A percentile compares a stretch with the other conserved stretches of the same genome.
Conservation (phyloP, 2,797 vertebrate species). For the Peromyscus aztecus region DNA sequence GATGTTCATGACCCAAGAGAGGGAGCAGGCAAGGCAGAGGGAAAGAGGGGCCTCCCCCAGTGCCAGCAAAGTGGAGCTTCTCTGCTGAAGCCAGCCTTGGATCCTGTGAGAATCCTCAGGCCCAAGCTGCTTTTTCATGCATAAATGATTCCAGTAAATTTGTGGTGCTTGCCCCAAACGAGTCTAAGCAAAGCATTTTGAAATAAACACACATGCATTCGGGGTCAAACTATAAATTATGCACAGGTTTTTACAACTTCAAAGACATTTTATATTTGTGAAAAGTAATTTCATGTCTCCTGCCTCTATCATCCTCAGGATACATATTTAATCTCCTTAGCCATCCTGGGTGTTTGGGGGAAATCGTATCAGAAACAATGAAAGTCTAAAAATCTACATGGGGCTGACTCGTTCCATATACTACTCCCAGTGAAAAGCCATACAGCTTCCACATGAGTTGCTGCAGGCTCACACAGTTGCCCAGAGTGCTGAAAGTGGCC, state of each 20-base stretch:
- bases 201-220: neutral
- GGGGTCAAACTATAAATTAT: conserved; percentile 13
- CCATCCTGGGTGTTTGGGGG: neutral
- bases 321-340: conserved; percentile 45
- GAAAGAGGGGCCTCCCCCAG: neutral
- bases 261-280: neutral
- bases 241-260: conserved; percentile 19
- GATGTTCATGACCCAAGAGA: neutral
- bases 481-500: no score
- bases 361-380: conserved; percentile 15
- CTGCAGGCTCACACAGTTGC: neutral
- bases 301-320: neutral
- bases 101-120: neutral
- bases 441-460: neutral
- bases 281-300: conserved; percentile 24
- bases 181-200: conserved; percentile 14
- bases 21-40: neutral
- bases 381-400: neutral
- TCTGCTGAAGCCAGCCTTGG: neutral
- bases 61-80: neutral
- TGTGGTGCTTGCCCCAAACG: neutral
- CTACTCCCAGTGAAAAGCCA: neutral
- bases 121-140: neutral
- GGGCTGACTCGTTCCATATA: neutral
- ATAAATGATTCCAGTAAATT: neutral